Base-by-base conservation (phyloP, 2,113 vertebrate genomes). In the Nothocercus julius region DNA sequence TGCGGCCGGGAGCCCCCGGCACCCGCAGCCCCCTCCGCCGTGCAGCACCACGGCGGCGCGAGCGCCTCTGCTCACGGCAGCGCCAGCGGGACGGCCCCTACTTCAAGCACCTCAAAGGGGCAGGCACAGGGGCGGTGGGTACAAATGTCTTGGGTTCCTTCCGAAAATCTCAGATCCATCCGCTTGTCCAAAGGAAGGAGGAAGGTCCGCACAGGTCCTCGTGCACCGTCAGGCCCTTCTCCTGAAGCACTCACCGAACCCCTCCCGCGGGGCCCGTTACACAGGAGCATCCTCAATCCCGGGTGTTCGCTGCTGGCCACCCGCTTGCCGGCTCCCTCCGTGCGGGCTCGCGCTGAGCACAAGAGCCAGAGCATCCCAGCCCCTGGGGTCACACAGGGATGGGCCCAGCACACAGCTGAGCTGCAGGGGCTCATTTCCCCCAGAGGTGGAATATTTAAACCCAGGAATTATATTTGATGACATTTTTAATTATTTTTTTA, bases 21-120 rank as follows among this genome's bases (percentile, higher is more conserved):
- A 70, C 49, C 34, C 66, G 28, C 4, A 28, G 45, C 34, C 56
- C 24, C 45, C 45, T 47, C 64, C 59, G 11, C n/a, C 27, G 54
- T 8, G 61, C 25, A 72, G 9, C 4, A 11, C 13, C 63, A 58
- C 44, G 0, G 1, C 0, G 3, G 62, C 47, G 61, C 1, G 0
- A 36, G 36, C 32, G 51, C 5, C 87, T 77, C 79, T 80, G 76
- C 76, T 81, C 20, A 11, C 68, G 11, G 7, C 24, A 36, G 36
- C 15, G 11, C 49, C 49, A 11, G 7, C 13, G 44, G 42, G 64
- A 36, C 5, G 8, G 15, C 9, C 20, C 47, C 45, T 14, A 36
- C 11, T 70, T 30, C 67, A 9, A 89, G 42, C 47, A 40, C 6
- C 17, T 1, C 5, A 53, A 40, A 74, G 42, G 64, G 47, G 27